Base-by-base conservation (phyloP, 2,797 vertebrate genomes). In the Clarias platycephalus region DNA sequence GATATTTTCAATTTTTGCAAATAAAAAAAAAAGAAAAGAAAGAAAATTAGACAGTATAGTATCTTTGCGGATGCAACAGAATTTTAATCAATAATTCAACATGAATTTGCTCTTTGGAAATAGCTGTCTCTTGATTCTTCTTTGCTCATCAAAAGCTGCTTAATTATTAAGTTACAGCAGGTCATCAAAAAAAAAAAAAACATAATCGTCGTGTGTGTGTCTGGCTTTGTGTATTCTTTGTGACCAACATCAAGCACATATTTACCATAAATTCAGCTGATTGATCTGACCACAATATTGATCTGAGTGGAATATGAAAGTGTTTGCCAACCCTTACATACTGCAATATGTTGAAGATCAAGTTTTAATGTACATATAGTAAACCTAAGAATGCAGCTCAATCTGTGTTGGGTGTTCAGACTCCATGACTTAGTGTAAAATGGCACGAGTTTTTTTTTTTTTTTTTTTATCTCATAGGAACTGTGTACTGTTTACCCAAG, bases 291-390 rank as follows among this genome's bases (percentile, higher is more conserved):
- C 62, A 62, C 26, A 66, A 34, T 84, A 9, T 89, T 85, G 49
- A 53, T 53, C 86, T 86, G 84, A 80, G 49, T 89, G 89, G 88
- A 89, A 90, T 89, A 80, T 88, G 87, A 90, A 87, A 82, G 80
- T 88, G 91, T 91, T 91, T 92, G 90, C 91, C 91, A 85, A 89
- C 90, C 91, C 91, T 91, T 91, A 89, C 89, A 89, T 87, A 83
- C 68, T 85, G 57, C 49, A 55, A 81, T 58, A n/a, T 63, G 63
- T 74, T 64, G 15, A 84, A 12, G 16, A 55, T 62, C 24, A 82
- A 72, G 12, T 60, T 40, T 53, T 49, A 24, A 76, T 13, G 13
- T 34, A 76, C 6, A 22, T 34, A 58, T 22, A 34, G 8, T 62
- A 62, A 62, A 37, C 2, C 10, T 77, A n/a, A 37, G 37, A 37